Base-by-base conservation (phyloP, 1,140 invertebrate genomes). In the Sarcophaga peregrina region DNA sequence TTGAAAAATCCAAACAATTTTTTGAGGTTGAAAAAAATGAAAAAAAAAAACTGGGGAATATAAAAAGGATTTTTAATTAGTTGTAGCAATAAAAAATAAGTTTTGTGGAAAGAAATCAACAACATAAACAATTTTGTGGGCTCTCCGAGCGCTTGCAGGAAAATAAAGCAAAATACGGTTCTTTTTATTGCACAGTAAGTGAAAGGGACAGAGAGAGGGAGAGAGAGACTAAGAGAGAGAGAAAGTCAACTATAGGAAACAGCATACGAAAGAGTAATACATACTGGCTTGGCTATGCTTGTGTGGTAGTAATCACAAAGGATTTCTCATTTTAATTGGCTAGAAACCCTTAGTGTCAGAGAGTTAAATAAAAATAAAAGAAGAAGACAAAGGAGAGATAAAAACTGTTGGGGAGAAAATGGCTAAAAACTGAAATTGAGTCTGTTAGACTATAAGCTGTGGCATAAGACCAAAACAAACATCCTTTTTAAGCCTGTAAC, bases 241-340 rank as follows among this genome's bases (percentile, higher is more conserved):
- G 25, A 37, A 37, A 37, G 25, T 37, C 25, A 37, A 37, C 25
- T 37, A 4, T 37, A 37, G 25, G 13, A 58, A 58, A 58, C 13
- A 52, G 8, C 1, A 4, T 20, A 20, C 62, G n/a, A 8, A 68
- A 20, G 17, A 68, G 62, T 68, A 10, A 37, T 37, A 37, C 25
- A n/a, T n/a, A n/a, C n/a, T n/a, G n/a, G n/a, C n/a, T n/a, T 37
- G 25, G 25, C 25, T 37, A 37, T 37, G 25, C 25, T 37, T 37
- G 25, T 37, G 47, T 76, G n/a, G 13, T 17, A 46, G 46, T 76
- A 76, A 76, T 76, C 74, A 48, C 74, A 76, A 76, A 76, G 74
- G 74, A 76, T 76, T 76, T 76, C 46, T 47, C 74, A 76, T 76
- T 76, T 76, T 76, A 76, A 76, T 76, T 76, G 74, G 74, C 47